Evolutionary conservation across 2,888 invertebrate genomes (phyloP), one percentile per base, ranked within the genome.

Genomic region (Hypolimnas misippus): DNA sequence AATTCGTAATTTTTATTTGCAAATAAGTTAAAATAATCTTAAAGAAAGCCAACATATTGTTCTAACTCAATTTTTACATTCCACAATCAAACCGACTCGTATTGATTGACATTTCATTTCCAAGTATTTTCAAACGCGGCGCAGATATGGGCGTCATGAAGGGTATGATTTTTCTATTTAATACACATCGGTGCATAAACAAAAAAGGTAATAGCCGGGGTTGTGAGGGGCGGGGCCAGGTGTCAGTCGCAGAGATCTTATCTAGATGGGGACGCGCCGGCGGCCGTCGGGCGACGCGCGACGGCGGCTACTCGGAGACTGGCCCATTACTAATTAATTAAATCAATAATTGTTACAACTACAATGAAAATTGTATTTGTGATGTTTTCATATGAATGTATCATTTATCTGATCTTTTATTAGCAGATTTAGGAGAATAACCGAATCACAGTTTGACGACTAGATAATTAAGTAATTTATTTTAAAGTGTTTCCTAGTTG

Each of bases 171-270:
- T 69, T 63, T 62, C 63, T 69, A 66, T 64, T 67, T 66, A 65
- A 62, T 66, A 54, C 67, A 69, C 65, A 58, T 67, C 62, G 66
- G 72, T 71, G 69, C 69, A 70, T 75, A 75, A 78, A 79, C 77
- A 82, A 82, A 81, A 78, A 80, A 69, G 69, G 70, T 71, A 69
- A 70, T 74, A 76, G 72, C 66, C 71, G 78, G 87, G 87, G 84
- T 75, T 79, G 78, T 65, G 65, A 65, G 72, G 80, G 91, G 91
- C 88, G 89, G 82, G 79, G 89, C 87, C 87, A 85, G 89, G 88
- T 92, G 91, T 90, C 91, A 87, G 72, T 66, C 74, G 81, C 91
- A 89, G 76, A 81, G 89, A 89, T 88, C 87, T 87, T 89, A 89
- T 89, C 89, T 84, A 71, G 76, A 72, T 71, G 70, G 71, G 75